Evolutionary conservation across 1,140 invertebrate species (phyloP), one percentile per base, ranked within the genome.

Genomic region (Neomicropteryx cornuta): DNA sequence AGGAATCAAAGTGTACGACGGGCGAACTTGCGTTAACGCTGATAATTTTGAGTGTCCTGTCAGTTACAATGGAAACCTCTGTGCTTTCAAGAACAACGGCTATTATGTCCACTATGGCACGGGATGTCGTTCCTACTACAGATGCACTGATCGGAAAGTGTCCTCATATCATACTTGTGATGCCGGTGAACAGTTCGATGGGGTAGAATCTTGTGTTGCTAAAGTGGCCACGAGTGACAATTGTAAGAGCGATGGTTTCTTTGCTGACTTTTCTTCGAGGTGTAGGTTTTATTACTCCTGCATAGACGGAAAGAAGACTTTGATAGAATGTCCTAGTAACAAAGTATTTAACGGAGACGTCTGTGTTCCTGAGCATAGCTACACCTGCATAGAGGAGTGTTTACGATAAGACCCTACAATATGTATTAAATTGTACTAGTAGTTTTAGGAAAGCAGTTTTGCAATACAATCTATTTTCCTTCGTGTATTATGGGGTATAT

Each of bases 271-370:
- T 11, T 42, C 51, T 22, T 54, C 58, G 3, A 53, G 58, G n/a
- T 70, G 67, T 33, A 50, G 46, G 5, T 51, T 49, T 6, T 70
- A 66, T 42, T 62, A 52, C 43, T 46, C 60, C 16, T 70, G 66
- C 36, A 50, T 53, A 1, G 50, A 49, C 13, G 48, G 52, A 30
- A 51, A 50, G 19, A 43, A 46, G 34, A 42, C 45, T 2, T 43
- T 38, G 5, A 31, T 55, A 2, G 36, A 48, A 11, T 57, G 55
- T 27, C 41, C 39, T 13, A 18, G 8, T 4, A 38, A 38, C 20
- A 36, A 42, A 33, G 39, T 47, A 17, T 62, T 62, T 42, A 60
- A 63, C 38, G 60, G 60, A 4, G 52, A 63, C 27, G 31, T 60
- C 27, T 63, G 60, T 39, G 55, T 61, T 5, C 49, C 54, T 38